Evolutionary conservation across 2,888 invertebrate genomes (phyloP).

Genomic region (Chydorus sphaericus): DNA sequence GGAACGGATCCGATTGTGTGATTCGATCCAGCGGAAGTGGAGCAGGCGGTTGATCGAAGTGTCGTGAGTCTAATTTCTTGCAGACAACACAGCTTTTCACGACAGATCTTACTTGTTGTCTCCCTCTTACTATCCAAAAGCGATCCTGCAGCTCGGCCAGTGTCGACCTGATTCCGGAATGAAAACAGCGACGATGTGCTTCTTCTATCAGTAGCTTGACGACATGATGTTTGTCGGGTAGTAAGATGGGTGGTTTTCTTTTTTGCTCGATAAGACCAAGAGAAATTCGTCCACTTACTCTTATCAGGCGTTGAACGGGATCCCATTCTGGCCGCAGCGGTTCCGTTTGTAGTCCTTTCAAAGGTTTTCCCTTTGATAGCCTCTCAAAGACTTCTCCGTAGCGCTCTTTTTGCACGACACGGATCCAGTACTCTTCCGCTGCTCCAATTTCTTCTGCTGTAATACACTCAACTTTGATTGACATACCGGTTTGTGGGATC

Average conservation of each 20-base stretch:
- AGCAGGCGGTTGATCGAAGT: not conserved
- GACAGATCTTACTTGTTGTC: slow-evolving; percentile 13
- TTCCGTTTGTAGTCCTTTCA: not conserved
- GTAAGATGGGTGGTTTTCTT: not conserved
- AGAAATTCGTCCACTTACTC: not conserved
- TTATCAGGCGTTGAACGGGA: not conserved
- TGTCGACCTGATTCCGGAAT: slow-evolving; percentile 15
- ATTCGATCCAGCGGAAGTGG: slow-evolving; percentile 14
- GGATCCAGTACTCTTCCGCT: slow-evolving; percentile 3
- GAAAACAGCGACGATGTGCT: not conserved
- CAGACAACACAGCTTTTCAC: slow-evolving; percentile 14
- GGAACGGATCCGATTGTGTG: slow-evolving; percentile 5
- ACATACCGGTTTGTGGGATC: too few species aligned
- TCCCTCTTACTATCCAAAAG: slow-evolving; percentile 16
- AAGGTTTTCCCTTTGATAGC: not conserved
- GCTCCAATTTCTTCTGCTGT: too few species aligned
- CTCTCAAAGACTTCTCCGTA: not conserved
- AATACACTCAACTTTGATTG: too few species aligned
- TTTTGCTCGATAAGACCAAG: too few species aligned
- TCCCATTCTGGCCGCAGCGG: not conserved
- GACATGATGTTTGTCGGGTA: not conserved
- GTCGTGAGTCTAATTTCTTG: slow-evolving; percentile 3
- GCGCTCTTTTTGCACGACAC: not conserved
- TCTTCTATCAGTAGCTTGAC: not conserved
- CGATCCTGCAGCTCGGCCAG: slow-evolving; percentile 14